Base-by-base conservation (phyloP, 2,888 invertebrate species). In the Pilophorus perplexus region DNA sequence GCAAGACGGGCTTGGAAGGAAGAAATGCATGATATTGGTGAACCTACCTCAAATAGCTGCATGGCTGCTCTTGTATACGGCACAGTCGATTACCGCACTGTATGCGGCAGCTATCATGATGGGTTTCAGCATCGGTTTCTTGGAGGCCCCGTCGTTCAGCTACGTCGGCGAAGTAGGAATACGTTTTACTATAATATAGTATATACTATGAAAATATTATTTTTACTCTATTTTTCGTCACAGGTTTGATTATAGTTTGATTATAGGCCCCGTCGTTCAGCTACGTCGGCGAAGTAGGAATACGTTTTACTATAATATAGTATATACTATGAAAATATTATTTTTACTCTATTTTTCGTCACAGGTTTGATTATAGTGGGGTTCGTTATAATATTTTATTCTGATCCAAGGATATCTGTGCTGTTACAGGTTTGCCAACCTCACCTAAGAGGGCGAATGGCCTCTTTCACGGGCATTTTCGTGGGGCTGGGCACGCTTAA, bases 181-280 rank as follows among this genome's bases (percentile, higher is more conserved):
- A 8, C 33, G 12, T 33, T 33, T 8, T 33, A 33, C n/a, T n/a
- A n/a, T n/a, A n/a, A n/a, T n/a, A n/a, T n/a, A n/a, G n/a, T n/a
- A n/a, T n/a, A n/a, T n/a, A n/a, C n/a, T n/a, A n/a, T n/a, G n/a
- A n/a, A n/a, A n/a, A n/a, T n/a, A n/a, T n/a, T n/a, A n/a, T n/a
- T n/a, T n/a, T n/a, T n/a, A n/a, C n/a, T n/a, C n/a, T n/a, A n/a
- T n/a, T n/a, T n/a, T n/a, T 81, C 0, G 71, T 82, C 22, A 75
- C 83, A 59, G 84, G 84, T 0, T 77, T 83, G 12, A 83, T 83
- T 55, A 80, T 81, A 2, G 83, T 83, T 0, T 78, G 83, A n/a
- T 82, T 83, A 82, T 83, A 83, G 72, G 83, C 82, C 0, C 83
- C 83, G 0, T 80, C 81, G 1, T 75, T 83, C 10, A 82, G 83